Evolutionary conservation across 2,888 invertebrate genomes (phyloP), one percentile per base, ranked within the genome.

Genomic region (Apotomis turbidana): DNA sequence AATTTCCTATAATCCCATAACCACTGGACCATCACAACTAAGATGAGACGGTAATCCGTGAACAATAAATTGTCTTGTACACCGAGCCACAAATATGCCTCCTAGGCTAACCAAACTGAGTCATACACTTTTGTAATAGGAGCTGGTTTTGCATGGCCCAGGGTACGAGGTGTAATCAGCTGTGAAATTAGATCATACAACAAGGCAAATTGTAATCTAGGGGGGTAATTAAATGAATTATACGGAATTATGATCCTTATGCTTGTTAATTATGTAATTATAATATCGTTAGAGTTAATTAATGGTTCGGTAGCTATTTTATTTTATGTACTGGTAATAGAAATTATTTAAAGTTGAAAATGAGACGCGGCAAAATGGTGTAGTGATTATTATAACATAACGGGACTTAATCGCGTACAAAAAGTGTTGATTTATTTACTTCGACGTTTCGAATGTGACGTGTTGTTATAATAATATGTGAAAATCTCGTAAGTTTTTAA

Each of bases 151-250:
- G n/a, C 3, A 5, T 49, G 4, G 36, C 8, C 10, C 0, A 10
- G 15, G 44, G 41, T 54, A 46, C 51, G 49, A 5, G 6, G 44
- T 27, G 60, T 68, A 68, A 68, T 68, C 59, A 68, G 54, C 60
- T 60, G 54, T 68, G 68, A 68, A 68, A 68, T 68, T 51, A 68
- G 68, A 68, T 54, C 52, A 52, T 27, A 51, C 15, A 60, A 60
- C 51, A 38, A 52, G 59, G 59, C 52, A 38, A 38, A 36, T 13
- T 15, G 6, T 57, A 8, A 54, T 27, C 49, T 27, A 36, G 27
- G 38, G 15, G 12, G 51, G 58, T 68, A 44, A 60, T 54, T 52
- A 60, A 60, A 44, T 60, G 27, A 52, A 68, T 68, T 60, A 62
- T 36, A 68, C 60, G 52, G 52, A 63, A 60, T 60, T 60, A 68